Base-by-base conservation (phyloP, 2,888 invertebrate genomes). In the Anorthoa munda region DNA sequence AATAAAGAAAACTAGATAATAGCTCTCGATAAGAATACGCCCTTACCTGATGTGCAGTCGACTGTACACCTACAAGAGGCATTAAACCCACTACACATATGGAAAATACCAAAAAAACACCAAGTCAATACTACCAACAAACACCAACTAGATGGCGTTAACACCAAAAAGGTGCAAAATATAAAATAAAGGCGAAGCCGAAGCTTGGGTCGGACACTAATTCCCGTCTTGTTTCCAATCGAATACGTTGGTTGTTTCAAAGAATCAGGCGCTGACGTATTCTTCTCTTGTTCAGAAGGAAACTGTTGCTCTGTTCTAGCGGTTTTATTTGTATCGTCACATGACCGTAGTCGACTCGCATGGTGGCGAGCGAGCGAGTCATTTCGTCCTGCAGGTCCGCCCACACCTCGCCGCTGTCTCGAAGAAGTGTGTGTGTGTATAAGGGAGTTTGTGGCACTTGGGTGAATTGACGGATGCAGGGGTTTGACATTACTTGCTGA, bases 311-410 rank as follows among this genome's bases (percentile, higher is more conserved):
- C 89, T 98, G 98, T 86, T 99, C 98, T 87, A 99, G 95, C 11
- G 98, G 98, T 94, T 99, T 99, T 79, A 99, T 98, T 95, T 98
- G 98, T 76, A 99, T 98, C 77, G 87, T 88, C 78, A 97, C 97
- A 96, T 98, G 98, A 94, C 99, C 99, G 93, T 99, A 99, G 94
- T 99, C 99, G 13, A 99, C 99, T 69, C 99, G 97, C 99, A 99
- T 99, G 66, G 99, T 99, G 60, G 99, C 99, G 83, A 99, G 95
- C 0, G 99, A 99, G 82, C 99, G 97, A 2, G 99, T 99, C 99
- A 99, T 99, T 96, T 99, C 99, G 94, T 99, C 99, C 95, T 99
- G 99, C 9, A 99, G 99, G 90, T 99, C 99, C 0, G 98, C 98
- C 99, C 99, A 99, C 72, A 98, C 97, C 85, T 99, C 99, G 84